phyloP scores from a whole-genome alignment of 2,797 vertebrate species.

The Sebastes vulpes region DNA sequence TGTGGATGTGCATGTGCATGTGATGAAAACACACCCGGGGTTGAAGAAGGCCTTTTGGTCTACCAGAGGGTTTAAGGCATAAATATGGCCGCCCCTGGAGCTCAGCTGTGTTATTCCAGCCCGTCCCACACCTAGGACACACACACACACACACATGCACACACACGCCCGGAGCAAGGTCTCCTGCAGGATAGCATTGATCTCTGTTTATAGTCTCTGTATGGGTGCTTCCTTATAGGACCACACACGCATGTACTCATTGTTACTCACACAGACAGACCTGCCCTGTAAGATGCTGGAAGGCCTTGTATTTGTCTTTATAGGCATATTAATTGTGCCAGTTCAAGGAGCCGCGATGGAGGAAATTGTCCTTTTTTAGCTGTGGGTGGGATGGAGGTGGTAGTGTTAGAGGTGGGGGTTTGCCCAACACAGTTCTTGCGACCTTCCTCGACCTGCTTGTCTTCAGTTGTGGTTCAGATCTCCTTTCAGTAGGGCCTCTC shows the following conservation, averaged over 20 bases:
- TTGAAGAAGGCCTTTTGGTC: constrained; percentile 52
- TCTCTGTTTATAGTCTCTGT: constrained; percentile 81
- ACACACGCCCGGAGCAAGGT: constrained; percentile 75
- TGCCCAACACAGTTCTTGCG: constrained; percentile 39
- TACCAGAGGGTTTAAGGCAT: constrained; percentile 58
- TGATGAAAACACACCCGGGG: constrained; percentile 59
- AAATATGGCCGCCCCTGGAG: constrained; percentile 76
- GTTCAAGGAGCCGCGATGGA: constrained; percentile 41
- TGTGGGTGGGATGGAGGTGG: constrained; percentile 55
- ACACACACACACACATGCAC: constrained; percentile 62
- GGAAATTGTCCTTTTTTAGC: constrained; percentile 37
- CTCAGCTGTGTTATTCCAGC: constrained; percentile 81
- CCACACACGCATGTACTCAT: constrained; percentile 69
- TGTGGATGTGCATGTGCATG: constrained; percentile 1
- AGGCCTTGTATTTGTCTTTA: constrained; percentile 64
- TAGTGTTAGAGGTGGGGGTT: constrained; percentile 31
- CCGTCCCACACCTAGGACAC: constrained; percentile 67
- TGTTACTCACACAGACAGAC: constrained; percentile 53
- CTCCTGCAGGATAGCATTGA: constrained; percentile 78
- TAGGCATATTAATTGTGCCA: constrained; percentile 55
- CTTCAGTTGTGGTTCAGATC: constrained; percentile 62
- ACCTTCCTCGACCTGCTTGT: constrained; percentile 64
- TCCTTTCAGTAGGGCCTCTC: constrained; percentile 68
- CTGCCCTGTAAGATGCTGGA: constrained; percentile 43
- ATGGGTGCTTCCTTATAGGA: constrained; percentile 82